A percentile compares a stretch with the other conserved stretches of the same genome.
These are phyloP conservation scores for Calonectris borealis DNA, from an alignment of 2,113 vertebrate species.

Conservation along the genomic window DNA sequence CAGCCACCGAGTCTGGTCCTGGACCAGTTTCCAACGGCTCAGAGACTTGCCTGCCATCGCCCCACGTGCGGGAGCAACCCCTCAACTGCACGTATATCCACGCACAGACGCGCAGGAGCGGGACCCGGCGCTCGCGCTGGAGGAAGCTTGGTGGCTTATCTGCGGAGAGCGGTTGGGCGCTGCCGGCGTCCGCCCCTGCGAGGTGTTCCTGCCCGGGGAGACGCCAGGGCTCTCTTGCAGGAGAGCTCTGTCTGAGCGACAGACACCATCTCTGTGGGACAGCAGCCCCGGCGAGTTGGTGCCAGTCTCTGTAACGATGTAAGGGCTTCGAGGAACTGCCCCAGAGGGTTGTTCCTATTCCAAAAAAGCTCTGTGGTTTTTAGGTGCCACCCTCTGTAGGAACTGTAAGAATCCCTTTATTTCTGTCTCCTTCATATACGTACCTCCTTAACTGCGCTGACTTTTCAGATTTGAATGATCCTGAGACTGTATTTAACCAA, in stretches of 20 bases:
- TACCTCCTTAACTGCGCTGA: neutral
- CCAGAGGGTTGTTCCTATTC: neutral
- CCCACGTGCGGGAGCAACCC: neutral
- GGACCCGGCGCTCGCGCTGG: neutral
- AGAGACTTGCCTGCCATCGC: neutral
- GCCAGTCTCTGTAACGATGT: neutral
- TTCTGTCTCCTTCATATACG: neutral
- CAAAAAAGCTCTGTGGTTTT: neutral
- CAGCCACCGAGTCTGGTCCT: neutral
- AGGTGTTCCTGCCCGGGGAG: neutral
- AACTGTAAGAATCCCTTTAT: neutral
- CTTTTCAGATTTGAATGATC: neutral
- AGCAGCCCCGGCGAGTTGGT: neutral
- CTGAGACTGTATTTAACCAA: neutral
- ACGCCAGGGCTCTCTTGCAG: neutral
- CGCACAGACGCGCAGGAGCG: neutral
- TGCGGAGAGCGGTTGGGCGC: neutral
- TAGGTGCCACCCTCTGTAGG: neutral
- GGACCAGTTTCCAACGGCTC: neutral
- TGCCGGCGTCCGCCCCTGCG: neutral
- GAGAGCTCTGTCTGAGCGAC: neutral
- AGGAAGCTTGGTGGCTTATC: neutral
- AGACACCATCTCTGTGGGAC: neutral
- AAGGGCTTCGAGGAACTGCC: neutral
- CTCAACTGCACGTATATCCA: fast-evolving